These are phyloP conservation scores for Rhipidura dahli DNA, from an alignment of 2,113 vertebrate species.

Conservation along the genomic window DNA sequence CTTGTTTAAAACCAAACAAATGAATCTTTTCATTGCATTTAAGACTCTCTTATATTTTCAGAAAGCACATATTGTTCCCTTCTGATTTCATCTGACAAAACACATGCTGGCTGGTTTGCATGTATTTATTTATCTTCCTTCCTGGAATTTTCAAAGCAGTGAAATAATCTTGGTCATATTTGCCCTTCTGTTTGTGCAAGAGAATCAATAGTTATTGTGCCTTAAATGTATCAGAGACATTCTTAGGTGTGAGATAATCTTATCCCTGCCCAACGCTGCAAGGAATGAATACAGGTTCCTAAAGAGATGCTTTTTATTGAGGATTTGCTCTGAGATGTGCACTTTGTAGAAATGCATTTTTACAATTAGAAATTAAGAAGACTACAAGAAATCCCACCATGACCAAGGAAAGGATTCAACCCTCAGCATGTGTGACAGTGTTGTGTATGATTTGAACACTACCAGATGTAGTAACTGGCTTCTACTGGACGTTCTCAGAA, in stretches of 20 bases:
- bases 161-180: neutral
- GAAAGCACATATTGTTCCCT: neutral
- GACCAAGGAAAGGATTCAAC: neutral
- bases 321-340: neutral
- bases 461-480: neutral
- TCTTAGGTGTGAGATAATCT: neutral
- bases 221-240: neutral
- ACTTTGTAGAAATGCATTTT: neutral
- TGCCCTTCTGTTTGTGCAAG: neutral
- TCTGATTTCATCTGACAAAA: neutral
- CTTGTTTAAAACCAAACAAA: neutral
- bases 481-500: neutral
- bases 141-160: neutral
- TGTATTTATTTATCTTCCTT: neutral
- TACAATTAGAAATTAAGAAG: neutral
- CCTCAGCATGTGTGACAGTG: neutral
- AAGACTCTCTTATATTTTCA: neutral
- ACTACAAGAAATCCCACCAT: neutral
- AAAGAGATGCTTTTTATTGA: neutral
- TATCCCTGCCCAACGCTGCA: neutral
- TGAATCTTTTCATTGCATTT: neutral
- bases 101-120: neutral
- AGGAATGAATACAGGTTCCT: neutral
- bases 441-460: neutral
- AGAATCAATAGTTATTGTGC: neutral